Evolutionary conservation across 2,888 invertebrate genomes (phyloP), one percentile per base, ranked within the genome.

Genomic region (Stegophylla sp.): DNA sequence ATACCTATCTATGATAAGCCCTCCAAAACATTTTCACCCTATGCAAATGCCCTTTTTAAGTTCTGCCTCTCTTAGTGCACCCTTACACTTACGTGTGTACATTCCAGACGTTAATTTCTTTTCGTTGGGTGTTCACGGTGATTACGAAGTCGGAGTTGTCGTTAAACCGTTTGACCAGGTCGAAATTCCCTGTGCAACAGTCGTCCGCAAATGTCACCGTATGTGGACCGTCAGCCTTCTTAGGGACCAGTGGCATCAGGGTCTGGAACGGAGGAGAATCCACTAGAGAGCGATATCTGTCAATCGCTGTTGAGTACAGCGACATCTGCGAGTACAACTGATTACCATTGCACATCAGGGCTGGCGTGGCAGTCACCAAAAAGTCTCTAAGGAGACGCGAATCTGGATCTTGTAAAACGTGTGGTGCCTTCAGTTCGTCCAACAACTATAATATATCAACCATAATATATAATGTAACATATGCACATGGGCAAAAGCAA

Each of bases 61-160:
- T n/a, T n/a, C n/a, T 10, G 26, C 17, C 17, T 41, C 3, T 12
- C 20, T n/a, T 3, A 15, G 41, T 51, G 34, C 34, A 12, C 12
- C 3, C 67, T n/a, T 13, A 64, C 76, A 85, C 86, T 86, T 85
- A 90, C 86, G 88, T 89, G 83, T 89, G 88, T 20, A 93, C 90
- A 88, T 94, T 92, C 94, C 94, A 94, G 12, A 95, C 93, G 84
- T 91, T 91, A 59, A 95, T 91, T 86, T 94, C 93, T 84, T 93
- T 92, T 13, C 91, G 87, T 76, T 91, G 90, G 0, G 93, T 92
- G 3, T 92, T 91, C 34, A 94, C 89, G 0, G 92, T 92, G 15
- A 93, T 92, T 45, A 94, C 90, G 86, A 91, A 93, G 85, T 91
- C 90, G 64, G 92, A 91, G 73, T 91, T 90, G 64, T 89, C 89